phyloP scores from a whole-genome alignment of 23 tunicate genomes.

The Trididemnum nubilum region DNA sequence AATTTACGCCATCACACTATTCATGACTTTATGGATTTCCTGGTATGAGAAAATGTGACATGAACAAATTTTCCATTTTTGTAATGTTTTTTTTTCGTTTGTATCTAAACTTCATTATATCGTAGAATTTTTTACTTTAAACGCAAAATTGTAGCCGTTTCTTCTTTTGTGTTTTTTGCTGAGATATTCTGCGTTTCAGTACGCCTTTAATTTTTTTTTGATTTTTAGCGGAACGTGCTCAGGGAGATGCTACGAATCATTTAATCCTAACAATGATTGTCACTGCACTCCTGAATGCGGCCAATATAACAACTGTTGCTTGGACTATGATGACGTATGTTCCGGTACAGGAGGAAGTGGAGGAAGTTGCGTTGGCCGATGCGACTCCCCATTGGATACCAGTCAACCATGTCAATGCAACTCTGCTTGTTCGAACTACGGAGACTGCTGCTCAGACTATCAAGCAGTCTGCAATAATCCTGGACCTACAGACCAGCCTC shows the following conservation, averaged over 20 bases:
- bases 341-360: not conserved
- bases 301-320: constrained; percentile 35
- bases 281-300: constrained; percentile 44
- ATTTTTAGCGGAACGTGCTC: constrained; percentile 31
- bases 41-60: too few relatives aligned
- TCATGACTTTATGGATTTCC: too few relatives aligned
- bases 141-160: too few relatives aligned
- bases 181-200: too few relatives aligned
- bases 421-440: constrained; percentile 33
- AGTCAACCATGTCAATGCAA: constrained; percentile 66
- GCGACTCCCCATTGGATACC: constrained; percentile 38
- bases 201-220: too few relatives aligned
- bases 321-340: constrained; percentile 25
- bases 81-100: too few relatives aligned
- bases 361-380: constrained; percentile 69
- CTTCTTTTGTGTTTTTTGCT: too few relatives aligned
- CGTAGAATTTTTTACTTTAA: too few relatives aligned
- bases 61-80: too few relatives aligned
- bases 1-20: too few relatives aligned
- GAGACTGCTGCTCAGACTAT: constrained; percentile 72
- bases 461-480: constrained; percentile 14
- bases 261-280: constrained; percentile 18
- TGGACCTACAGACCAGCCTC: not conserved
- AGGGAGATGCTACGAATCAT: constrained; percentile 18
- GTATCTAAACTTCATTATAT: too few relatives aligned